Base-by-base conservation (phyloP, 2,113 vertebrate genomes). In the Onychostoma macrolepis region DNA sequence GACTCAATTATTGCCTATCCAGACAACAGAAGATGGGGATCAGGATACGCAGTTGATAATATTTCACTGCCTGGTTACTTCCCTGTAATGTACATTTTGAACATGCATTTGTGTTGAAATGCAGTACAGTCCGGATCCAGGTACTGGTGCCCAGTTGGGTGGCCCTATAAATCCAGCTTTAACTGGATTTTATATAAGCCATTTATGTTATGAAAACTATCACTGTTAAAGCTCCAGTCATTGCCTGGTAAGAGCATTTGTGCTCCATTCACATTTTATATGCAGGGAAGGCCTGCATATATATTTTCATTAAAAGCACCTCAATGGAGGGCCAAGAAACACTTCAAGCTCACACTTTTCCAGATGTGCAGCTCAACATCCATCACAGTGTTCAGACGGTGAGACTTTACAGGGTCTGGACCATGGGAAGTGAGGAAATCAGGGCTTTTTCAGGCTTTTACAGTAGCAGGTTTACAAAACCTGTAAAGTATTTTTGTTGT, bases 381-480 rank as follows among this genome's bases (percentile, higher is more conserved):
- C 48, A 69, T 61, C 58, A 50, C 15, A 28, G 5, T 10, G 17
- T 45, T 83, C 56, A 76, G 80, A 67, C 58, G 19, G 58, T 26
- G 24, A 83, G 74, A 77, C 41, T 88, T 87, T 48, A 77, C 48
- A 88, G 88, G 81, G 91, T 92, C 41, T 91, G 89, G 92, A 91
- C 85, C 88, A 90, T n/a, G 53, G 53, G 45, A 86, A 91, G 86
- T 88, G 48, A 15, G 50, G 28, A 74, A 56, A 56, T 56, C 19
- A 9, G 26, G 61, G 63, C 41, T 48, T 83, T 81, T 48, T 71
- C 43, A 36, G 26, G 10, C 26, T 71, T 50, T 82, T 48, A 67
- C 26, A 67, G 80, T 30, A 67, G 80, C 61, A 48, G 38, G 45
- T 76, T 76, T 79, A 28, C 53, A 28, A 41, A 80, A 17, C 33